These are phyloP conservation scores for Amaurobius ferox DNA, from an alignment of 2,888 invertebrate species.

Conservation along the genomic window DNA sequence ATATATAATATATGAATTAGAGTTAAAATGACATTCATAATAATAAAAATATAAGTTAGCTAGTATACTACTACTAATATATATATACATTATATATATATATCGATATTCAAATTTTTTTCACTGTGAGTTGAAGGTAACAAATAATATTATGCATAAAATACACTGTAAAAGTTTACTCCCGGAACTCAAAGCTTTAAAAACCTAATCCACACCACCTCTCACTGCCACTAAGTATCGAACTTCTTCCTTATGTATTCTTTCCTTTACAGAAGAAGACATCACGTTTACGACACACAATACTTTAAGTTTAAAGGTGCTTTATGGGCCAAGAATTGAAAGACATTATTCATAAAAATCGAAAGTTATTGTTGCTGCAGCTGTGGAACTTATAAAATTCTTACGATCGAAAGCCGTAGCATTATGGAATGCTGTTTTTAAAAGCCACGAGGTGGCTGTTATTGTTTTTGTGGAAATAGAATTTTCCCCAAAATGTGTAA, in stretches of 20 bases:
- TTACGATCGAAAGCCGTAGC: conserved; percentile 2
- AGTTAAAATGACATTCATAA: too few species aligned
- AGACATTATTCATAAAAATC: conserved; percentile 12
- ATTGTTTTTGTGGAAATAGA: not conserved
- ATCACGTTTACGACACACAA: conserved; percentile 9
- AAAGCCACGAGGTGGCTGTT: not conserved
- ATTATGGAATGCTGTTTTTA: not conserved
- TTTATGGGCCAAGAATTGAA: conserved; percentile 14
- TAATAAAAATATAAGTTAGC: too few species aligned
- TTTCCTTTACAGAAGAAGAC: not conserved
- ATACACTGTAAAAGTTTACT: too few species aligned
- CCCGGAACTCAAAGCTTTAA: too few species aligned
- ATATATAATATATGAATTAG: too few species aligned
- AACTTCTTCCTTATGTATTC: not conserved
- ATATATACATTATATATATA: too few species aligned
- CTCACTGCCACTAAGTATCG: conserved; percentile 5
- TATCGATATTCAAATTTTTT: too few species aligned
- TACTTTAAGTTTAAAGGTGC: not conserved
- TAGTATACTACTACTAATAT: too few species aligned
- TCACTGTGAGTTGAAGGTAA: too few species aligned
- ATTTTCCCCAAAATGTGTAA: not conserved
- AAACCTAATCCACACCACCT: too few species aligned
- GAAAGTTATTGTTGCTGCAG: conserved; percentile 7
- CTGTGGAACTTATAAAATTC: conserved; percentile 12
- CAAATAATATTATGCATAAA: too few species aligned